These are phyloP conservation scores for Argentina silus DNA, from an alignment of 2,797 vertebrate genomes.

Conservation along the genomic window DNA sequence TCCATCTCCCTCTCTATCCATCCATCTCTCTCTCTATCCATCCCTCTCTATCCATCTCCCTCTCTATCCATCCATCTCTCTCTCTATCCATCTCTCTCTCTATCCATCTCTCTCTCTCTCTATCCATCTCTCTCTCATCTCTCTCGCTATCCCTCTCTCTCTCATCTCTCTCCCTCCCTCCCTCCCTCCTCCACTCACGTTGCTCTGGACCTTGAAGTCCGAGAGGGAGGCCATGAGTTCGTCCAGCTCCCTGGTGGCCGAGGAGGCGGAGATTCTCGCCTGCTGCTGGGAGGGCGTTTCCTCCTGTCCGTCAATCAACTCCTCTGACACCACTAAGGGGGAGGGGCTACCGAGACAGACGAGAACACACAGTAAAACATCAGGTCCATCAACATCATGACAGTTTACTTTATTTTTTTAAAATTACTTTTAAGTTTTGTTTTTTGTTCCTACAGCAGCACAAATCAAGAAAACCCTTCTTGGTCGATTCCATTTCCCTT, in stretches of 20 bases:
- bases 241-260: constrained; percentile 95
- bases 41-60: constrained; percentile 14
- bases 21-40: constrained; percentile 5
- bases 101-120: background rate
- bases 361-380: background rate
- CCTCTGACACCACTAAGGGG: constrained; percentile 81
- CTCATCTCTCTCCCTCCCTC: background rate
- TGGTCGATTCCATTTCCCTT: background rate
- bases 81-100: background rate
- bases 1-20: background rate
- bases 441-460: too few species aligned
- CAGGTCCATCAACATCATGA: background rate
- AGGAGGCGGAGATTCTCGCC: constrained; percentile 95
- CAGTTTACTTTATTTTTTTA: too few species aligned
- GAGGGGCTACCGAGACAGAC: constrained; percentile 75
- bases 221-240: constrained; percentile 98
- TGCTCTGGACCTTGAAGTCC: constrained; percentile 92
- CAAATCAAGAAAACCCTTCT: too few species aligned
- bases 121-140: background rate
- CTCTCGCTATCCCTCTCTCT: background rate
- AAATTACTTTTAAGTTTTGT: background rate
- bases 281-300: constrained; percentile 88
- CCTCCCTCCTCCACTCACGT: constrained; percentile 52
- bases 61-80: background rate
- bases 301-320: constrained; percentile 64